These are phyloP conservation scores for Phataginus tricuspis DNA, from an alignment of 2,797 vertebrate species.

Conservation along the genomic window DNA sequence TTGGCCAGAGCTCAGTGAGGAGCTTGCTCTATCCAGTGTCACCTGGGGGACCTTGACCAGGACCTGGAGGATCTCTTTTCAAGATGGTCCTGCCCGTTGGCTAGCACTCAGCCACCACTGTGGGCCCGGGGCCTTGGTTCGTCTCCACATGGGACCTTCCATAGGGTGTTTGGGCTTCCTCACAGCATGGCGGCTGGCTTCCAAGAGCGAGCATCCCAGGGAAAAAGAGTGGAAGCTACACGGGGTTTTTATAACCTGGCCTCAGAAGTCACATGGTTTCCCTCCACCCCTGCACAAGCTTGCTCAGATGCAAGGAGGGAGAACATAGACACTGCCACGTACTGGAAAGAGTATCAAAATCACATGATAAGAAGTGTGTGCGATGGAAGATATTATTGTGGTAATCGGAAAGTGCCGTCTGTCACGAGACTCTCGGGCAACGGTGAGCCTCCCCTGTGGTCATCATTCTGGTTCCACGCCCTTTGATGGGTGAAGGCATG, in stretches of 20 bases:
- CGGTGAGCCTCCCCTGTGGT: background rate
- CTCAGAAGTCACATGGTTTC: background rate
- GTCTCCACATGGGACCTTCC: background rate
- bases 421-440: background rate
- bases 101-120: background rate
- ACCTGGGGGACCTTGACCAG: background rate
- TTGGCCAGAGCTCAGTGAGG: background rate
- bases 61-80: background rate
- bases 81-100: background rate
- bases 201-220: background rate
- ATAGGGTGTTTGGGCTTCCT: background rate
- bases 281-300: background rate
- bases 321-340: background rate
- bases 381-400: background rate
- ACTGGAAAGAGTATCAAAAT: background rate
- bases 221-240: background rate
- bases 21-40: fast-evolving
- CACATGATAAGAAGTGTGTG: background rate
- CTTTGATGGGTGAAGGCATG: background rate
- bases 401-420: background rate
- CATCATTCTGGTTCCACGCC: background rate
- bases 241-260: background rate
- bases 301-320: background rate
- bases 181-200: background rate
- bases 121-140: background rate